Evolutionary conservation across 2,888 invertebrate genomes (phyloP), one percentile per base, ranked within the genome.

Genomic region (Oxytorus armatus): DNA sequence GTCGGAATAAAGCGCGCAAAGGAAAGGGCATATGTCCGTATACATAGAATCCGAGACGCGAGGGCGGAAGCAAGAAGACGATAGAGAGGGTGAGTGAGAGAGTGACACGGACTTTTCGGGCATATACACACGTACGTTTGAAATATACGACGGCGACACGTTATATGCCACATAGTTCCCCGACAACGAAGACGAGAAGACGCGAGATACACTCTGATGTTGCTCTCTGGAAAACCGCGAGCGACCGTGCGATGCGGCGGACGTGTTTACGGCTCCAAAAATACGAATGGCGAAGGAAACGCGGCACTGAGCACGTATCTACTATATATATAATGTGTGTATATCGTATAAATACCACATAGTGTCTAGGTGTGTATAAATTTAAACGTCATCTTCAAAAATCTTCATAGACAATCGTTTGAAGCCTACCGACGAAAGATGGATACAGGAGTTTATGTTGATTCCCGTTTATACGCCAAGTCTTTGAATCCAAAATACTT

Each of bases 221-320:
- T 68, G 68, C 73, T 36, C 80, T 42, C 57, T 57, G 72, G 47
- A 57, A 75, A 80, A 76, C 77, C 65, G 75, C 61, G 44, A 74
- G 65, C 25, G 29, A 39, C 25, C 39, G 63, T 39, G 68, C 70
- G n/a, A 55, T 74, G 51, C 42, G 63, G 47, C 51, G 49, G 77
- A 80, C 80, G 80, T 80, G 80, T 80, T 80, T 77, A 77, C 80
- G 73, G 77, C 80, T 77, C 80, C 77, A 74, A 80, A 80, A 80
- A 79, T 77, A 76, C 73, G 72, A 70, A 72, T 66, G 18, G 75
- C 42, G 51, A 57, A 51, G 63, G 55, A 7, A 61, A 39, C 39
- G 36, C 70, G 55, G 23, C 49, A 36, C 47, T 47, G 25, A 55
- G 25, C 61, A 14, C 14, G 36, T 59, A 33, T 61, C 42, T 42